Base-by-base conservation (phyloP, 2,113 vertebrate species). In the Halichoerus grypus region DNA sequence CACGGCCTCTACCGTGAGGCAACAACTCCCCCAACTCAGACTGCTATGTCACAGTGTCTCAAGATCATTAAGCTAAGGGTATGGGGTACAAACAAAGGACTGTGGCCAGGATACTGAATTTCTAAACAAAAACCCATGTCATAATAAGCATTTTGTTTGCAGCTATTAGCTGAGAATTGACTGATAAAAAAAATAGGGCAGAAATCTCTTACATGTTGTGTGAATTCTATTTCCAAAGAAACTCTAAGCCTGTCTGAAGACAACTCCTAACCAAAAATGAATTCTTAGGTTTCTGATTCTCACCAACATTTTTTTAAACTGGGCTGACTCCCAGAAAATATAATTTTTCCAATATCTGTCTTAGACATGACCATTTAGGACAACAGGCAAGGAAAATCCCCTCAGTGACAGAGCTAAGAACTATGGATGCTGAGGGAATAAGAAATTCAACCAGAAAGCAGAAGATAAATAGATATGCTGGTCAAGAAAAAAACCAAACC, bases 11-110 rank as follows among this genome's bases (percentile, higher is more conserved):
- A 8, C 46, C 7, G 46, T 46, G 46, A 57, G 31, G 55, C 36
- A 36, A 76, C 8, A 21, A 19, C 19, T 7, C 39, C 19, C n/a
- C 42, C 3, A 10, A 4, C 22, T 7, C 13, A 11, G 36, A 15
- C 18, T 51, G 33, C 7, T 7, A 9, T 1, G 2, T 2, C 5
- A 15, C 3, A 33, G 9, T 36, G 7, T 53, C 33, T 61, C 61
- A 59, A 15, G 80, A 61, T 51, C 5, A 39, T 22, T 69, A 33
- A 8, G 36, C 8, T 7, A 39, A 84, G 16, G 3, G 12, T 46
- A 2, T 71, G 12, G 3, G 31, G 5, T 21, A 21, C 28, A 31
- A 65, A 31, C 1, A 33, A 42, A 85, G 55, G 33, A 63, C n/a
- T 31, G 24, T 0, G 5, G 15, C 39, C 6, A 13, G 2, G 24